Evolutionary conservation across 2,113 vertebrate genomes (phyloP), one percentile per base, ranked within the genome.

Genomic region (Corvus moneduloides): DNA sequence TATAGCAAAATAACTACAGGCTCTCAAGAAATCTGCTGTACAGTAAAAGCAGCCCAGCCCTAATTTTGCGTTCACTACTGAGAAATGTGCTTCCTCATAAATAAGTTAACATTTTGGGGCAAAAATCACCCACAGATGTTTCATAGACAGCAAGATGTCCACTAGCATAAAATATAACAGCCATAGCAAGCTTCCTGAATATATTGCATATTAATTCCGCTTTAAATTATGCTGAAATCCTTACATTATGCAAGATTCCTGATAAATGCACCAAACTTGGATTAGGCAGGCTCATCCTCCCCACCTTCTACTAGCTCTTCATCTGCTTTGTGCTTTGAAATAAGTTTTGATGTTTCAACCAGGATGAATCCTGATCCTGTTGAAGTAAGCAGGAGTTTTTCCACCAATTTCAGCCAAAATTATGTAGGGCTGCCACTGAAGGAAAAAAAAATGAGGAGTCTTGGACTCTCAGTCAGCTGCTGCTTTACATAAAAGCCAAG

Each of bases 401-500:
- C 11, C 35, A 59, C 9, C 0, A 0, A 48, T 83, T 88, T 88
- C 41, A 90, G 27, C 12, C 71, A 83, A 62, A 86, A 6, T 49
- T 66, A 10, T 19, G 17, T 17, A 61, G 51, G 33, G 16, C 6
- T 73, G 13, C 6, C 20, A 67, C 17, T n/a, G 55, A 74, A 79
- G 16, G 19, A 35, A 74, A 58, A 74, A 72, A 12, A 11, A 3
- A 51, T n/a, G 48, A 76, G 11, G 18, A 54, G 32, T 44, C 37
- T 23, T 56, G 52, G 12, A 33, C 26, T 66, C 9, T 9, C 24
- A 49, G 41, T 54, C 24, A 54, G n/a, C 13, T 52, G 10, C 32
- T 62, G 20, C 24, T 84, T 76, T 2, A 76, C 15, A 1, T 12
- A 46, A 80, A 88, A 92, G 4, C 23, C 0, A 0, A 69, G 51